Conservation (phyloP, 2,113 vertebrate species). For the Eptesicus fuscus region DNA sequence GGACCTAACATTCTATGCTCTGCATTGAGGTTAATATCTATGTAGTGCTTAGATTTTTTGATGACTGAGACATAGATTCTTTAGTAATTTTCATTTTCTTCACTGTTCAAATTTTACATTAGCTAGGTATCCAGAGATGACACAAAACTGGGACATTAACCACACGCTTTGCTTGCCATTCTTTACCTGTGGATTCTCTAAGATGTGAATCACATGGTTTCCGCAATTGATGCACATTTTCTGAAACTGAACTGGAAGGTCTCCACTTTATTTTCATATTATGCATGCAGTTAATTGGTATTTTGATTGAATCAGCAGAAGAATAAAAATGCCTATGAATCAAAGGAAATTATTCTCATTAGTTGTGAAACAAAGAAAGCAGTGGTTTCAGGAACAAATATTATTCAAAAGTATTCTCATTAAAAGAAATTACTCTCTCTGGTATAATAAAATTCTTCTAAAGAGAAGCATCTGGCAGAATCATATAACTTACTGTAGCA, state of each 20-base stretch:
- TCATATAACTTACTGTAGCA: constrained; percentile 70
- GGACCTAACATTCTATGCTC: neutral
- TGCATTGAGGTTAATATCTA: neutral
- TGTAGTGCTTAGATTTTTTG: neutral
- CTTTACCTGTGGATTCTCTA: constrained; percentile 29
- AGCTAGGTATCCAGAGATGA: neutral
- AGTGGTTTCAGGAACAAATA: constrained; percentile 79
- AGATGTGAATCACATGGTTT: neutral
- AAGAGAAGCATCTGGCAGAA: constrained; percentile 81
- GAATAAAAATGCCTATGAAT: constrained; percentile 77
- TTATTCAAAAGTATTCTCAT: constrained; percentile 80
- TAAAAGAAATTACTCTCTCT: constrained; percentile 80
- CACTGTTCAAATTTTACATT: constrained; percentile 8
- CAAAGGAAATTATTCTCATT: constrained; percentile 81
- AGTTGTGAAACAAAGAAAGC: constrained; percentile 75
- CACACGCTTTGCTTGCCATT: neutral
- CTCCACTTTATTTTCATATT: constrained; percentile 55
- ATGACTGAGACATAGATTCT: neutral
- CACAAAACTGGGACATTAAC: neutral
- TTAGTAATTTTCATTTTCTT: neutral
- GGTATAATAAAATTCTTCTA: constrained; percentile 77
- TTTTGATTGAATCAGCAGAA: constrained; percentile 77
- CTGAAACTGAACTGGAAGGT: constrained; percentile 36
- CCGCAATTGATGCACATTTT: neutral
- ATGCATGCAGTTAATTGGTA: constrained; percentile 72